Evolutionary conservation across 2,888 invertebrate species (phyloP), one percentile per base, ranked within the genome.

Genomic region (Agrotis clavis): DNA sequence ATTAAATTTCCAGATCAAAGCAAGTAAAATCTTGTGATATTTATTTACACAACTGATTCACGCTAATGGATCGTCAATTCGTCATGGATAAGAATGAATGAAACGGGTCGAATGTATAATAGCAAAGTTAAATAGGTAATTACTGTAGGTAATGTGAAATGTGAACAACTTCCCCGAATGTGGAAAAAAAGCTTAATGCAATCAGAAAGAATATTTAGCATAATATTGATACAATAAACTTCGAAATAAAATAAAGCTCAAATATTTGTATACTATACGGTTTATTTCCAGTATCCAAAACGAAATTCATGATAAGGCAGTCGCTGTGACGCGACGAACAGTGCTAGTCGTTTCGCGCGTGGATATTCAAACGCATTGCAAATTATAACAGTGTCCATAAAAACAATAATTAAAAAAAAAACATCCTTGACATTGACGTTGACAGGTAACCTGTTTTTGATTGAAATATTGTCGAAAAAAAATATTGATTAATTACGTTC

Each of bases 361-460:
- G 73, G 56, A 77, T 59, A 79, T 75, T 79, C 69, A 77, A 79
- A 84, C 72, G 61, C 75, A 74, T 67, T 83, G 78, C 75, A 76
- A 79, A 79, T 68, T 75, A 67, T 71, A 41, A 41, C 1, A 41
- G 41, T 41, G 41, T 41, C 11, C 9, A 9, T 11, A 41, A 41
- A 81, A 82, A 81, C 82, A 83, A 78, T 74, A 88, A 86, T 88
- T 86, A 87, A 89, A 90, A 88, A 85, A 82, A 84, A 85, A 48
- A 50, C 19, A 19, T 57, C 41, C 41, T 86, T 90, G 89, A 88
- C 88, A 86, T 90, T 89, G 90, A 91, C 90, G 84, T 93, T 95
- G 94, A 94, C 94, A 94, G 94, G 93, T 94, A 94, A 93, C 89
- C 90, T 90, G 79, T 71, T 66, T 72, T 75, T 61, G 67, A 2